A percentile compares a stretch with the other conserved stretches of the same genome.
phyloP scores from a whole-genome alignment of 2,888 invertebrate species.

The Blera fallax region DNA sequence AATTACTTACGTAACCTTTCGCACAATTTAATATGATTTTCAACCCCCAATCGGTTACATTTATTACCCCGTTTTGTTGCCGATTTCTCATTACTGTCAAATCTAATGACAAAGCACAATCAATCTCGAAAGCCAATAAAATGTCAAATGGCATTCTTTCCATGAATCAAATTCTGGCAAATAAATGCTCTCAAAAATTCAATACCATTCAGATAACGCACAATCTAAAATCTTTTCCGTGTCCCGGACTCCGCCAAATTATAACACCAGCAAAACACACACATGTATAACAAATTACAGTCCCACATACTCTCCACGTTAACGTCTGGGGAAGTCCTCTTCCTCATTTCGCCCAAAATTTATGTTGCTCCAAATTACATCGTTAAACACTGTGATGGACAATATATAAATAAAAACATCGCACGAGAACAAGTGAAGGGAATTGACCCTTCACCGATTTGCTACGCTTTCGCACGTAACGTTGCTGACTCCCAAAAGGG shows the following conservation, averaged over 20 bases:
- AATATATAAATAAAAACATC: conserved; percentile 1
- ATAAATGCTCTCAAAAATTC: background rate
- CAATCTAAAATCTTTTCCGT: background rate
- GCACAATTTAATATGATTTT: too few relatives aligned
- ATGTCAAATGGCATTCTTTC: background rate
- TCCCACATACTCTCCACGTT: background rate
- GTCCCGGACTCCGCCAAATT: too few relatives aligned
- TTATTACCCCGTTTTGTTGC: background rate
- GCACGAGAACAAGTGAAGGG: background rate
- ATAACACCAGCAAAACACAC: background rate
- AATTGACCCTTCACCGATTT: conserved; percentile 48
- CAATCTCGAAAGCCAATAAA: conserved; percentile 16
- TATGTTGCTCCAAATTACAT: conserved; percentile 51
- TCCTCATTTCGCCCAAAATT: background rate
- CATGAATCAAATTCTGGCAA: conserved; percentile 7
- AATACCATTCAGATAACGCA: background rate
- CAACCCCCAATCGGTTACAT: background rate
- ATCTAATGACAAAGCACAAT: background rate
- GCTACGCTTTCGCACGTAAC: conserved; percentile 32
- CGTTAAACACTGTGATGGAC: conserved; percentile 50
- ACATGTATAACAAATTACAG: background rate
- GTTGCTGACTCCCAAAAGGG: conserved; percentile 24
- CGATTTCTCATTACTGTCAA: background rate
- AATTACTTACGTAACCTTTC: too few relatives aligned
- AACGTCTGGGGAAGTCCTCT: background rate